Conservation (phyloP, 2,113 vertebrate species). For the Pelecanoides urinatrix region DNA sequence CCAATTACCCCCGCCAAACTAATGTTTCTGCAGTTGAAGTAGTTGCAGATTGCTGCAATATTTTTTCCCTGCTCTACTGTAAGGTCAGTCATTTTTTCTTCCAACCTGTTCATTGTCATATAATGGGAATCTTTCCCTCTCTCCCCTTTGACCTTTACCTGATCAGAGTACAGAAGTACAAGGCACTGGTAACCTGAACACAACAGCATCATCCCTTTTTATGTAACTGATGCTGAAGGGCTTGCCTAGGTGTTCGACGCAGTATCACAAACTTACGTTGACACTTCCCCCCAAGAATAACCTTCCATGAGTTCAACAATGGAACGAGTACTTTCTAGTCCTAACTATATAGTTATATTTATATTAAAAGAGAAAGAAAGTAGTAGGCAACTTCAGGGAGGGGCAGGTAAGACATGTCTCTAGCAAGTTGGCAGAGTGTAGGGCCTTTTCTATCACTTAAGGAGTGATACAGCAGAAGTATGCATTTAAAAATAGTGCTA, state of each 20-base stretch:
- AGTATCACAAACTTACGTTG: background rate
- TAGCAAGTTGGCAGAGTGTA: background rate
- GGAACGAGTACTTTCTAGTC: background rate
- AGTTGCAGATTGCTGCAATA: background rate
- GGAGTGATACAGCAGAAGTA: background rate
- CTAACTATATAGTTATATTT: background rate
- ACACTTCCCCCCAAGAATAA: background rate
- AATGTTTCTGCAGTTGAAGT: background rate
- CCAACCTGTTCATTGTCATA: background rate
- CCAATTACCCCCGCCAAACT: background rate
- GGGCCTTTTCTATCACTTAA: background rate
- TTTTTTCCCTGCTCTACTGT: background rate
- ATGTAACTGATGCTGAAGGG: background rate
- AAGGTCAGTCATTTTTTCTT: background rate
- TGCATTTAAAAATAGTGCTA: background rate
- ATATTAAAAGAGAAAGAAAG: background rate
- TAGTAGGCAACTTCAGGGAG: background rate
- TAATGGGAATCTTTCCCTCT: background rate
- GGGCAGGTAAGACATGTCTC: background rate
- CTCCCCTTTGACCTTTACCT: background rate
- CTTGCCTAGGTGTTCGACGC: background rate
- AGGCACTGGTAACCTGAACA: background rate
- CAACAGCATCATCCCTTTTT: background rate
- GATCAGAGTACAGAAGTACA: background rate
- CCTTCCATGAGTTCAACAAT: background rate